These are phyloP conservation scores for Crocidura indochinensis DNA, from an alignment of 2,797 vertebrate genomes.

Conservation along the genomic window DNA sequence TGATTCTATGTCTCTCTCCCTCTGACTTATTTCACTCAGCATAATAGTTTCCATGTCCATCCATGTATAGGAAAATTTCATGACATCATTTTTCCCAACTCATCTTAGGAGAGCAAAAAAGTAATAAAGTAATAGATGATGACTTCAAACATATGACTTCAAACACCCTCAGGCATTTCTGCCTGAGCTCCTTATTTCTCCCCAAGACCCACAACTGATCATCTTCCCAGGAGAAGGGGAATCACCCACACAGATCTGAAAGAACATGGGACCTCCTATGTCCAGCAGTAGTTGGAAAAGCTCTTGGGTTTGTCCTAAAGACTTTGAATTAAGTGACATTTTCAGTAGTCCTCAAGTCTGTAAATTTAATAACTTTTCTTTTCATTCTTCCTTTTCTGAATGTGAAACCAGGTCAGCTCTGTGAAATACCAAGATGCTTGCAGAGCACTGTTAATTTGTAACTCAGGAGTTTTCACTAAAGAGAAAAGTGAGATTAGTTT, in stretches of 20 bases:
- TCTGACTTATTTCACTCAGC: no score
- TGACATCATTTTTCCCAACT: neutral
- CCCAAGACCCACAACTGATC: no score
- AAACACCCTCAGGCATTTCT: neutral
- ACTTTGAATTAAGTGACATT: constrained; percentile 10
- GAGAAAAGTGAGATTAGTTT: neutral
- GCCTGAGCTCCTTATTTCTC: neutral
- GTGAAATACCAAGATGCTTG: constrained; percentile 7
- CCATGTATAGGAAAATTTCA: no score
- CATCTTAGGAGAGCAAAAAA: neutral
- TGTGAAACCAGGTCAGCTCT: constrained; percentile 21
- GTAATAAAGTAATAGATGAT: neutral
- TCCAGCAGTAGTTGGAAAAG: constrained; percentile 31
- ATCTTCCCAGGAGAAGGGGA: neutral
- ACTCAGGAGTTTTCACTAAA: neutral
- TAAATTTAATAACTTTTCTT: constrained; percentile 54
- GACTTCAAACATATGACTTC: neutral
- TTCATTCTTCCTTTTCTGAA: constrained; percentile 29
- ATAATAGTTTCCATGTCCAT: no score
- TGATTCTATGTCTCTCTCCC: no score
- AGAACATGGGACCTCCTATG: neutral
- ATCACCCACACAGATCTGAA: neutral
- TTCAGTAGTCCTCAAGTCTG: neutral
- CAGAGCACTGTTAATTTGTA: neutral
- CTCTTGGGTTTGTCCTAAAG: neutral